Percentiles rank a stretch among this genome's conserved stretches.
phyloP scores from a whole-genome alignment of 2,888 invertebrate species.

The Acronicta aceris region DNA sequence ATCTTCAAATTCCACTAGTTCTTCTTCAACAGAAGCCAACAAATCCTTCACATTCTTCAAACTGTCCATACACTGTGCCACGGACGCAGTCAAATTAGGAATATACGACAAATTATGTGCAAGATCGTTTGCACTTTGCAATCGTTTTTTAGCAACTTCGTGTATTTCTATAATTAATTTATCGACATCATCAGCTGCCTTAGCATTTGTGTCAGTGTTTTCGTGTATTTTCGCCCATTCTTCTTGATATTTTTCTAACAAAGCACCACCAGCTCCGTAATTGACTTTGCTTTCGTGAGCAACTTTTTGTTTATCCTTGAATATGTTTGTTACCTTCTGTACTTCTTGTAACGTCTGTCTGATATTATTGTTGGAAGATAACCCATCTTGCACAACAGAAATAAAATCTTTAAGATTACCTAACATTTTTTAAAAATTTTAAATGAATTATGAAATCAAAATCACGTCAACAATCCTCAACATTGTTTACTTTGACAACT shows the following conservation, averaged over 20 bases:
- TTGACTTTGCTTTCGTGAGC: constrained; percentile 77
- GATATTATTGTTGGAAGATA: constrained; percentile 79
- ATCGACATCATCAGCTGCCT: constrained; percentile 88
- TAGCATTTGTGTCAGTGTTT: constrained; percentile 92
- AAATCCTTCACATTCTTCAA: constrained; percentile 87
- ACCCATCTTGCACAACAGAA: constrained; percentile 84
- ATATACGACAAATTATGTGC: constrained; percentile 76
- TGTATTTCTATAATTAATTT: constrained; percentile 78
- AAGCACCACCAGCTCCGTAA: constrained; percentile 91
- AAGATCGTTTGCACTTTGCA: constrained; percentile 77
- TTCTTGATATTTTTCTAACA: constrained; percentile 92
- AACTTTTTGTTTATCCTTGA: constrained; percentile 79
- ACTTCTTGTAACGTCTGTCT: constrained; percentile 83
- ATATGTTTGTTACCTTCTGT: constrained; percentile 81
- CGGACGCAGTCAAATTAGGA: constrained; percentile 77
- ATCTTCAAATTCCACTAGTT: constrained; percentile 91
- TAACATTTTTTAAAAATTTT: constrained; percentile 73
- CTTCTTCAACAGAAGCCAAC: constrained; percentile 91
- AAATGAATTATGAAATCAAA: constrained; percentile 24
- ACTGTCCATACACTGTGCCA: constrained; percentile 87
- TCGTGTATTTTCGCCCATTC: constrained; percentile 92
- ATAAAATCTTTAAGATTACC: constrained; percentile 85
- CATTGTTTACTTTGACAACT: constrained; percentile 45
- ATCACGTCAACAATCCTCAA: constrained; percentile 11
- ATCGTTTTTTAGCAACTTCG: constrained; percentile 68